Evolutionary conservation across 2,888 invertebrate species (phyloP).

Genomic region (Sisyra terminalis): DNA sequence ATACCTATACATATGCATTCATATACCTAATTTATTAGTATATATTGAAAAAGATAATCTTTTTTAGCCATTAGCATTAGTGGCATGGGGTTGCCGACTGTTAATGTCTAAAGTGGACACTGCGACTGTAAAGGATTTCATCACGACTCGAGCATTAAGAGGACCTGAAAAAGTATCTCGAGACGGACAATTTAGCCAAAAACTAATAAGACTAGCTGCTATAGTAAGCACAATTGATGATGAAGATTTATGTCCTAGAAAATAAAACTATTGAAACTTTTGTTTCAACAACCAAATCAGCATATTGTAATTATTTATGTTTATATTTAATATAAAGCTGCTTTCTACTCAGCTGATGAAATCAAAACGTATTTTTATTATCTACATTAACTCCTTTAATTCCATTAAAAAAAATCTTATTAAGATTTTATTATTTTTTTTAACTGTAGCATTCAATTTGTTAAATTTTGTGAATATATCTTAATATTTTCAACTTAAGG

Average conservation of each 20-base stretch:
- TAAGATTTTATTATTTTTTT: too few species aligned
- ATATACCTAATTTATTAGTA: too few species aligned
- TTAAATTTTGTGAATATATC: too few species aligned
- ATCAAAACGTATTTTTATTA: too few species aligned
- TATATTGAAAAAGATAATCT: slow-evolving; percentile 11
- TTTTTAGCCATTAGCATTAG: slow-evolving; percentile 51
- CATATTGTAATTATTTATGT: too few species aligned
- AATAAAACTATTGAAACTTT: neutral
- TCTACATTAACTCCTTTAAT: too few species aligned
- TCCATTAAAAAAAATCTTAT: too few species aligned
- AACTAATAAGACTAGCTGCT: slow-evolving; percentile 26
- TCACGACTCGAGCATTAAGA: slow-evolving; percentile 36
- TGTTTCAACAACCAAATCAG: neutral
- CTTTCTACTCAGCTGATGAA: too few species aligned
- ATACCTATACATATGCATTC: too few species aligned
- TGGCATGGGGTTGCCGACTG: slow-evolving; percentile 59
- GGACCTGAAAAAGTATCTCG: slow-evolving; percentile 36
- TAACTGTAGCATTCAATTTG: too few species aligned
- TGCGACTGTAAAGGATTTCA: slow-evolving; percentile 38
- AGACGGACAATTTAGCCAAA: slow-evolving; percentile 36
- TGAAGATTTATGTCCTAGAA: slow-evolving; percentile 26
- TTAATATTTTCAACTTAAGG: too few species aligned
- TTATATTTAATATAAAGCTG: too few species aligned
- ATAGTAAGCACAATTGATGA: slow-evolving; percentile 29
- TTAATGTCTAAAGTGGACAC: slow-evolving; percentile 50